These are phyloP conservation scores for Natator depressus DNA, from an alignment of 2,113 vertebrate species.

Conservation along the genomic window DNA sequence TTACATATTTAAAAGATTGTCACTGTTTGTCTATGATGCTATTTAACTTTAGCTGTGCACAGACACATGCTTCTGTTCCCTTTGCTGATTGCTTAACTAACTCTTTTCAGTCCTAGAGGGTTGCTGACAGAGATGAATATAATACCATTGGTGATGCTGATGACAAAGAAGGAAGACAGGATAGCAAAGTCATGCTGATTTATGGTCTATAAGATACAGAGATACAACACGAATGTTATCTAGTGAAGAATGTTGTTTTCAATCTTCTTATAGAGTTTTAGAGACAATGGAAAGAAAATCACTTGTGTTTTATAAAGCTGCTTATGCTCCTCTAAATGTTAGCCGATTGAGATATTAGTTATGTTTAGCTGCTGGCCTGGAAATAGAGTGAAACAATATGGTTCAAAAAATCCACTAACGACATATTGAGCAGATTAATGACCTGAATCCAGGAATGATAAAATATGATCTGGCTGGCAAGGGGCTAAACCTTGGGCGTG, in stretches of 20 bases:
- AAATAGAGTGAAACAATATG: slow-evolving; percentile 1
- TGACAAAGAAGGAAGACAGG: background rate
- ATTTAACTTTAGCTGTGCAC: background rate
- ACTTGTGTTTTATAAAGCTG: background rate
- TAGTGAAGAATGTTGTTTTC: background rate
- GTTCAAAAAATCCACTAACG: background rate
- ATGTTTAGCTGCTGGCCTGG: background rate
- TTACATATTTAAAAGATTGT: background rate
- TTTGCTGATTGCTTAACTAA: fast-evolving
- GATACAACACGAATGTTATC: background rate
- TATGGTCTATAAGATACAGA: background rate
- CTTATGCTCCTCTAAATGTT: background rate
- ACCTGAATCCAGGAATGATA: background rate
- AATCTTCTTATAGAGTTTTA: background rate
- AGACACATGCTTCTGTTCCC: background rate
- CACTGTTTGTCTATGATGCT: background rate
- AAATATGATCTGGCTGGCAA: slow-evolving; percentile 5
- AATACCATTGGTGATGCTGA: background rate
- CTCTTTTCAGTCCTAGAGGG: background rate
- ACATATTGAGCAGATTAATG: too few relatives aligned
- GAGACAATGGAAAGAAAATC: fast-evolving
- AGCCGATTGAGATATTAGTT: background rate
- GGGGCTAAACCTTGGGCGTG: background rate
- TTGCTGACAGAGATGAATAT: background rate
- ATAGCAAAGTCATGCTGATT: fast-evolving